Base-by-base conservation (phyloP, 2,797 vertebrate genomes). In the Amblyopsis hoosieri region DNA sequence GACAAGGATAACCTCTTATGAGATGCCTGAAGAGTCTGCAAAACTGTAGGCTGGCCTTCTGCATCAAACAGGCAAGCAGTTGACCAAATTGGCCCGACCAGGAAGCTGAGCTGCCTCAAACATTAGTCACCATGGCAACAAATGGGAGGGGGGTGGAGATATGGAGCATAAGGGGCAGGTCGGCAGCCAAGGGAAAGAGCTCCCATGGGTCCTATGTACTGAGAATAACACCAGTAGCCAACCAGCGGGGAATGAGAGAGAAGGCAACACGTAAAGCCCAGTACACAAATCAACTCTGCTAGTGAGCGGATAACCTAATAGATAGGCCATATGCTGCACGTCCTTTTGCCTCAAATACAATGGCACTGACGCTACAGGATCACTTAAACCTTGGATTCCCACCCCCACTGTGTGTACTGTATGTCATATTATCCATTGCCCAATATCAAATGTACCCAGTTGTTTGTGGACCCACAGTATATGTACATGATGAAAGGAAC, bases 51-150 rank as follows among this genome's bases (percentile, higher is more conserved):
- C 81, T 88, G 88, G 84, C 84, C 85, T 58, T 76, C 81, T 80
- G 70, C 84, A 83, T 88, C 83, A 85, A 73, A 82, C 45, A 6
- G 60, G 56, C 12, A 31, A 12, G 54, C 47, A 69, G 71, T 63
- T 83, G 82, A 82, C 81, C 82, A 84, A 80, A 81, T 57, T 4
- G 57, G 69, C 64, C 75, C 62, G 48, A 76, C 74, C 69, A 42
- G 78, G 76, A 82, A 84, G 72, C 79, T 53, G 45, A 76, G 79
- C 82, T 74, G 81, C 81, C 69, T 72, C 85, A 83, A 85, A 73
- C 83, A 87, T 88, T 89, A 86, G 85, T 91, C 60, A 17, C 75
- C 83, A 86, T 89, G 80, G 84, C 64, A 84, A 90, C 87, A 87
- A 84, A 90, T 89, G 86, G 84, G 57, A 37, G 79, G 72, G 52